A percentile compares a stretch with the other conserved stretches of the same genome.
These are phyloP conservation scores for Caenorhabditis briggsae DNA, from an alignment of 1,140 invertebrate species.

Conservation along the genomic window DNA sequence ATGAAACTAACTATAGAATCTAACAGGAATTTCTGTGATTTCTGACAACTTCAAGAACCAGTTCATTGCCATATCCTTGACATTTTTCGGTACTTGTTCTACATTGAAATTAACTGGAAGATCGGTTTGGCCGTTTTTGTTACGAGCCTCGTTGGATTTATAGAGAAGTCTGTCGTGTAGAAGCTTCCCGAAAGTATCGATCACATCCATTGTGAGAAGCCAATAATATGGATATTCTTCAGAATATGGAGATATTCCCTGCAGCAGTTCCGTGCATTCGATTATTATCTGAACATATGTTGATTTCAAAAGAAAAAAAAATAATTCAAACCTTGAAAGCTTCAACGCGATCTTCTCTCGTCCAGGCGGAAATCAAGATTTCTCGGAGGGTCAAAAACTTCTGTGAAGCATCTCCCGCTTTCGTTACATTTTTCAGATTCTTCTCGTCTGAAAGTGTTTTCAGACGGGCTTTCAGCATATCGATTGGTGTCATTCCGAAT, in stretches of 20 bases:
- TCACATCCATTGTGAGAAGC: constrained; percentile 92
- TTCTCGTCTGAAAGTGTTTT: constrained; percentile 13
- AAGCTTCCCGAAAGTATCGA: constrained; percentile 93
- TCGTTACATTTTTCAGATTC: constrained; percentile 10
- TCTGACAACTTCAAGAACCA: constrained; percentile 99
- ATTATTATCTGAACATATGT: constrained; percentile 72
- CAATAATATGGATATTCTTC: constrained; percentile 92
- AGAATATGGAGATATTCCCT: constrained; percentile 90
- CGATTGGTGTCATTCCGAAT: constrained; percentile 27
- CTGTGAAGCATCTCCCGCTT: constrained; percentile 12
- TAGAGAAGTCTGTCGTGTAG: constrained; percentile 88
- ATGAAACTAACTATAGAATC: constrained; percentile 90
- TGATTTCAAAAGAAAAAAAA: constrained; percentile 14
- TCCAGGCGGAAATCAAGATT: constrained; percentile 90
- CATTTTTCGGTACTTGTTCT: constrained; percentile 87
- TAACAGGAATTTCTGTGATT: constrained; percentile 92
- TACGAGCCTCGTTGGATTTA: constrained; percentile 82
- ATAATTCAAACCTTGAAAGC: constrained; percentile 84
- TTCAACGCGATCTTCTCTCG: constrained; percentile 92
- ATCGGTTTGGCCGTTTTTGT: constrained; percentile 55
- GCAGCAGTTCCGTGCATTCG: constrained; percentile 91
- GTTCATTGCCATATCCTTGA: constrained; percentile 95
- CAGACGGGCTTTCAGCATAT: constrained; percentile 7
- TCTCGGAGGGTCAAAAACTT: constrained; percentile 90
- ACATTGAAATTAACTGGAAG: constrained; percentile 79